Conservation (phyloP, 2,797 vertebrate species). For the Lophotriccus pileatus region DNA sequence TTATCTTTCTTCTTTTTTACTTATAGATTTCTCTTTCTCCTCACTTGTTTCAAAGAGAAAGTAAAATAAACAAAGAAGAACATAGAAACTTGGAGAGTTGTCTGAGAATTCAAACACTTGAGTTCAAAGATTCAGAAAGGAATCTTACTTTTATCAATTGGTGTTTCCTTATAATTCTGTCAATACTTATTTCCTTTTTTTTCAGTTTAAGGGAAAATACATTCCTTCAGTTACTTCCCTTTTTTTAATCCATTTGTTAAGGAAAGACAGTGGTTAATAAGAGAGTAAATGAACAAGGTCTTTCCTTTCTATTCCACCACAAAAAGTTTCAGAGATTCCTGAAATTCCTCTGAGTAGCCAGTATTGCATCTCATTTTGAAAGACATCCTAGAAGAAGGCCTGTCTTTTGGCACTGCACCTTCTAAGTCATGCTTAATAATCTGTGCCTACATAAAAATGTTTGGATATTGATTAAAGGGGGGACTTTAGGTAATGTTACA, state of each 20-base stretch:
- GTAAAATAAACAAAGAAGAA: neutral
- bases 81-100: neutral
- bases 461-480: neutral
- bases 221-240: neutral
- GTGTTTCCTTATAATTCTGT: neutral
- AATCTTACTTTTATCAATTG: neutral
- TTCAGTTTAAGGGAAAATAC: neutral
- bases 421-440: neutral
- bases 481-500: neutral
- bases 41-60: conserved; percentile 25
- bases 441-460: neutral
- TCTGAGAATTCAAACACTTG: neutral
- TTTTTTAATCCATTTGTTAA: neutral
- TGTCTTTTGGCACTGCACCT: neutral
- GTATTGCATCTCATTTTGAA: neutral
- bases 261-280: neutral
- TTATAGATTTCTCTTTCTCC: neutral
- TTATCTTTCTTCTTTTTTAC: neutral
- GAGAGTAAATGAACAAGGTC: neutral
- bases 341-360: neutral
- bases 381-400: neutral
- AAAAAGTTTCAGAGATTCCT: neutral
- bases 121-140: neutral
- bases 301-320: neutral
- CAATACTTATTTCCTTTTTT: neutral